Percentiles rank a stretch among this genome's conserved stretches.
These are phyloP conservation scores for Pollachius pollachius DNA, from an alignment of 2,113 vertebrate species.

Conservation along the genomic window DNA sequence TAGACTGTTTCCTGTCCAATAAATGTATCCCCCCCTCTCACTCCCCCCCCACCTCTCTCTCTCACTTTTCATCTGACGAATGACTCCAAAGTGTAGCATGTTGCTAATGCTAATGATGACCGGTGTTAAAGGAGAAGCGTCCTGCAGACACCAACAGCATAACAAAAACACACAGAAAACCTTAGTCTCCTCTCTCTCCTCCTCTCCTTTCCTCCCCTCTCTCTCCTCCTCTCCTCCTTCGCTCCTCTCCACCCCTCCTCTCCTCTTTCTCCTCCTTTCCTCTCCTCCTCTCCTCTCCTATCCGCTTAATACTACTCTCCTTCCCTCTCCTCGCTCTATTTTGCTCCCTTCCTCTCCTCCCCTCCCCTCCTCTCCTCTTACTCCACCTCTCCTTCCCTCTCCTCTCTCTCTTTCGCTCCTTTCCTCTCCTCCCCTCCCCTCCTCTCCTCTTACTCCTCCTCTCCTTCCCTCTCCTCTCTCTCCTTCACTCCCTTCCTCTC, in stretches of 20 bases:
- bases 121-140: too few species aligned
- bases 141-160: too few species aligned
- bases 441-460: too few species aligned
- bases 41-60: neutral
- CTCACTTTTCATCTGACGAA: slow-evolving; percentile 9
- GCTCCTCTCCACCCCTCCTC: slow-evolving; percentile 8
- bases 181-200: too few species aligned
- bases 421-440: neutral
- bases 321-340: slow-evolving; percentile 13
- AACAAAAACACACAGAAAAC: too few species aligned
- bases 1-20: too few species aligned
- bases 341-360: slow-evolving; percentile 4
- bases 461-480: slow-evolving; percentile 12
- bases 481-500: slow-evolving; percentile 13
- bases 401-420: slow-evolving; percentile 18
- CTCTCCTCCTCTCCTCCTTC: slow-evolving; percentile 17
- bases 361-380: neutral
- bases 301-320: too few species aligned
- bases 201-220: slow-evolving; percentile 35
- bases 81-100: too few species aligned
- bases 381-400: too few species aligned
- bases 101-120: too few species aligned
- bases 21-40: too few species aligned
- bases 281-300: slow-evolving; percentile 3
- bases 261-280: slow-evolving; percentile 18